A percentile compares a stretch with the other conserved stretches of the same genome.
Conservation (phyloP, 2,888 invertebrate genomes). For the Nebria brevicollis region DNA sequence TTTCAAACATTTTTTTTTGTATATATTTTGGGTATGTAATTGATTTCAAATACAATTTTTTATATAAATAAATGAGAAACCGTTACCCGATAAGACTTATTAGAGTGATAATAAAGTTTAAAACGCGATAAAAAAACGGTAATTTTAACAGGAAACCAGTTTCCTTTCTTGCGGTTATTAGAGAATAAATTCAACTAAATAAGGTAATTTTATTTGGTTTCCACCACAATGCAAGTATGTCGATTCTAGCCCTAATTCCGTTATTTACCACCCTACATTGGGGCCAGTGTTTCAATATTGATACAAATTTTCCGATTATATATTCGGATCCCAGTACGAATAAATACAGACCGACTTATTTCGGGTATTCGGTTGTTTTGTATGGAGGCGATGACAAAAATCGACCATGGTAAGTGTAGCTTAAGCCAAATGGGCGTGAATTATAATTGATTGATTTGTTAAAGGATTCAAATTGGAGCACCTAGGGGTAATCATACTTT, state of each 20-base stretch:
- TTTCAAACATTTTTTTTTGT: too few relatives aligned
- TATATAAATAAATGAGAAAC: neutral
- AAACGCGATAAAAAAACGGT: neutral
- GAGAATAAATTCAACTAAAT: neutral
- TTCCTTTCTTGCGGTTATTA: neutral
- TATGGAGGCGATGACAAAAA: conserved; percentile 14
- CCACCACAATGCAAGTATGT: neutral
- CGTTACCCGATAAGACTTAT: neutral
- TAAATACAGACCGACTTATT: conserved; percentile 16
- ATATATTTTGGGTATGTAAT: too few relatives aligned
- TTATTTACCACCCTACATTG: neutral
- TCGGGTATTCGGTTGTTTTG: conserved; percentile 37
- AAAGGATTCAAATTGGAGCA: conserved; percentile 58
- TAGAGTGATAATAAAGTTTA: neutral
- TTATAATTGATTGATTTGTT: conserved; percentile 14
- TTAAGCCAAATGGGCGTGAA: neutral
- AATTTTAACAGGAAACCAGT: neutral
- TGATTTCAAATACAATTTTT: too few relatives aligned
- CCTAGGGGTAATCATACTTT: conserved; percentile 55
- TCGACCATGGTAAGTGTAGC: conserved; percentile 27
- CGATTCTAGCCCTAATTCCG: neutral
- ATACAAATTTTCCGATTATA: conserved; percentile 39
- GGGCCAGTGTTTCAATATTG: conserved; percentile 30
- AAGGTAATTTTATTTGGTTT: neutral
- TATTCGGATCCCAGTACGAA: conserved; percentile 23